Evolutionary conservation across 2,113 vertebrate species (phyloP), one percentile per base, ranked within the genome.

Genomic region (Heteronetta atricapilla): DNA sequence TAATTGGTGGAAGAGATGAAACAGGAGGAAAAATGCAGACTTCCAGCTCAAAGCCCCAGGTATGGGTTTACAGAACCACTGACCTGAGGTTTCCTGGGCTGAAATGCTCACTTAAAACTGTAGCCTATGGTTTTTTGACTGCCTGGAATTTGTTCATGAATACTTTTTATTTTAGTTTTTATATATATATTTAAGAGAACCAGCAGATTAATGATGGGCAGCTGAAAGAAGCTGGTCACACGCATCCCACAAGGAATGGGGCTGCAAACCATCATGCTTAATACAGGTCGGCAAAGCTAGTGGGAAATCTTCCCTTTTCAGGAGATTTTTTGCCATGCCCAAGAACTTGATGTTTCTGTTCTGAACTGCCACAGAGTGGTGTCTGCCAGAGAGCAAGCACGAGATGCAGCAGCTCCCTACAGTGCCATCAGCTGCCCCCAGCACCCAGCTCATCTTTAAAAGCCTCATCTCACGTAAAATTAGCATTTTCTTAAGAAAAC

Each of bases 321-420:
- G 44, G 53, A 69, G 21, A 31, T 59, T 56, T 50, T n/a, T 48
- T 38, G 64, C 55, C 53, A 56, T 66, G 67, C 74, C 84, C 82
- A 40, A 63, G 74, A 82, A 87, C 63, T 42, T 33, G 14, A 58
- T 63, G 68, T 79, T 28, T 48, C 34, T 36, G 40, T 36, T 19
- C 68, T 55, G 46, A 62, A 68, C 40, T 63, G 59, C 82, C 64
- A 40, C 72, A 56, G 77, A 72, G 19, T 68, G 94, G 95, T 81
- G 75, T 85, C 76, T 79, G 87, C 85, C 90, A 77, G 82, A 79
- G 79, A 82, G 85, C 53, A 96, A 94, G 96, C 93, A 96, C 86
- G 86, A 87, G 89, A 88, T 79, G 89, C 93, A 90, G 94, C 84
- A 78, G 67, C 92, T 98, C 94, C 90, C 97, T 97, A 97, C 95